Conservation (phyloP, 2,113 vertebrate species). For the Pelobates fuscus region DNA sequence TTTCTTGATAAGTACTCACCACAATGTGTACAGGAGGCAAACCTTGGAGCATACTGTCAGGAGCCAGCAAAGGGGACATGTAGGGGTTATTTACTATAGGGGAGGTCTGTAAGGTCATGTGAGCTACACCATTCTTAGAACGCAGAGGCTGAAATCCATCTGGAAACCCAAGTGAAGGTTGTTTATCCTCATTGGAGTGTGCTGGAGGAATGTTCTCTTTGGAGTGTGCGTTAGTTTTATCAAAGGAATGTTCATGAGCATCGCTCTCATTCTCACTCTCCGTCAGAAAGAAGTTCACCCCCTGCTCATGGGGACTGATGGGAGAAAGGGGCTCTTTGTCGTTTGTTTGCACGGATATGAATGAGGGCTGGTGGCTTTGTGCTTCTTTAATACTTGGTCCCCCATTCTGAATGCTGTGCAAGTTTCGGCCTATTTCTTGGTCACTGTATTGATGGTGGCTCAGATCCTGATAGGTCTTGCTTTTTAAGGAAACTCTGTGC, state of each 20-base stretch:
- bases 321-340: background rate
- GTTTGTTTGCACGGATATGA: background rate
- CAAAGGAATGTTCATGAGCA: background rate
- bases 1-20: conserved; percentile 18
- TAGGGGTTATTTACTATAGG: conserved; percentile 81
- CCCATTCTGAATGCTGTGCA: background rate
- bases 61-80: conserved; percentile 78
- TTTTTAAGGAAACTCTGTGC: conserved; percentile 69
- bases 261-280: background rate
- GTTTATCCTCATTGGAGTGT: conserved; percentile 3
- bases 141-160: conserved; percentile 80
- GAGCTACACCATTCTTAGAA: conserved; percentile 62
- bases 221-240: conserved; percentile 5
- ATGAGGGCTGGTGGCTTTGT: background rate
- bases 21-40: conserved; percentile 44
- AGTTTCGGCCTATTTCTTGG: background rate
- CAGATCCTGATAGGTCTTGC: conserved; percentile 75
- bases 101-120: conserved; percentile 68
- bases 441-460: conserved; percentile 46
- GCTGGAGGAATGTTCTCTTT: conserved; percentile 13
- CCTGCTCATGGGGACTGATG: conserved; percentile 42
- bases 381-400: background rate
- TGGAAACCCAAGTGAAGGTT: conserved; percentile 65
- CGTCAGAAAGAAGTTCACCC: conserved; percentile 55
- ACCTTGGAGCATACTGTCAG: conserved; percentile 72